These are phyloP conservation scores for Terrapene triunguis DNA, from an alignment of 2,113 vertebrate species.

Conservation along the genomic window DNA sequence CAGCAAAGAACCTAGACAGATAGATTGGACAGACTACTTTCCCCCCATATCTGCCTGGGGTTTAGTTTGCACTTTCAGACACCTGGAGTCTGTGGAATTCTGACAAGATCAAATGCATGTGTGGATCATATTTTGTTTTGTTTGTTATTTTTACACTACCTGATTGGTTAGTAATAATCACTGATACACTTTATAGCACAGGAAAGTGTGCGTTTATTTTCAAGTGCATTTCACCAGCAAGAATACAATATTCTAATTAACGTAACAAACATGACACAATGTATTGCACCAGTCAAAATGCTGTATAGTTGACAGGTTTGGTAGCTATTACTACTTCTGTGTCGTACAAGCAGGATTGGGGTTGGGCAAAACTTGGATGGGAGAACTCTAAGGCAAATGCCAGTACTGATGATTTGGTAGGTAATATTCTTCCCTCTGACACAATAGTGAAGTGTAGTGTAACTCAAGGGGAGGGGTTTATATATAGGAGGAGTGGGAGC, in stretches of 20 bases:
- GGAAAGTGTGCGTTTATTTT: neutral
- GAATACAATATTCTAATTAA: neutral
- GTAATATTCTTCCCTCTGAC: neutral
- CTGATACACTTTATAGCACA: neutral
- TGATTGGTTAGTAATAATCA: neutral
- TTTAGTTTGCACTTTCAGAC: neutral
- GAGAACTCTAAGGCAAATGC: neutral
- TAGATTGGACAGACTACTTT: neutral
- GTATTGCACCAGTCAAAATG: neutral
- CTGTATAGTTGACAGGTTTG: neutral
- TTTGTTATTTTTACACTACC: neutral
- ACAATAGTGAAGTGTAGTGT: neutral
- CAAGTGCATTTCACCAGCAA: neutral
- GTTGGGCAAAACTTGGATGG: neutral
- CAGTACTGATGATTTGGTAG: neutral
- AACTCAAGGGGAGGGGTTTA: neutral
- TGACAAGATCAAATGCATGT: neutral
- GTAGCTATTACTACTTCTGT: neutral
- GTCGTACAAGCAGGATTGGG: neutral
- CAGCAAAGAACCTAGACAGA: neutral
- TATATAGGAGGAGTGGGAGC: too few species aligned
- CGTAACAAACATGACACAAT: neutral
- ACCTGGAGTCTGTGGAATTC: neutral
- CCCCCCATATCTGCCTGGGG: neutral
- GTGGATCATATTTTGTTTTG: neutral